Evolutionary conservation across 1,140 invertebrate species (phyloP), one percentile per base, ranked within the genome.

Genomic region (Ceratina japonica): DNA sequence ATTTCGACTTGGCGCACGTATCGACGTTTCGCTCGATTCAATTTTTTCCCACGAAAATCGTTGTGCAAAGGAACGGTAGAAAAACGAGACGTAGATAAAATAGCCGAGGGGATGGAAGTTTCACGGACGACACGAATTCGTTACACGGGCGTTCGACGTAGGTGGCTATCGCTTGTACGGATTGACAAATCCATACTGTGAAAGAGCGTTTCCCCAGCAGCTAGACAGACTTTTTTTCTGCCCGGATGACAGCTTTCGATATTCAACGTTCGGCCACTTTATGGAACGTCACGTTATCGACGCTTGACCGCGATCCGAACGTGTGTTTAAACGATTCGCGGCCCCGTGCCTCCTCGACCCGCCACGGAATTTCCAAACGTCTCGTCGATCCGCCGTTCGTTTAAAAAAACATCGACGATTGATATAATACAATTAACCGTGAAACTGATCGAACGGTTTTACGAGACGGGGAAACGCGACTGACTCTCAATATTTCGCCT

Each of bases 151-250:
- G 44, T 31, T 62, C 18, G n/a, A 52, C 75, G 59, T 59, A 52
- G 52, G 52, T 49, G 52, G 52, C 31, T 24, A 70, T 64, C 68
- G 74, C 75, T 71, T 81, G 79, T 76, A 76, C 12, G 75, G 75
- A 59, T 70, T 71, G 75, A 81, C 78, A 81, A 76, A 81, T 66
- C 76, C 76, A 79, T 79, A 79, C 70, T 64, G 61, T 2, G 61
- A 49, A 37, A 73, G 51, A 64, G 16, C 59, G 49, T 54, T 27
- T 12, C 68, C 63, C 20, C 68, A 31, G 24, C 52, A 56, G 52
- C 5, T 12, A 61, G 56, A 37, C 58, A 22, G 49, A 52, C 44
- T 58, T 73, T 54, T 54, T 31, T 10, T 24, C 27, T 31, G 56
- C 24, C 5, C 16, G 37, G 51, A 52, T 51, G 64, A 65, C 71